Conservation (phyloP, 2,797 vertebrate species). For the Falco berigora region DNA sequence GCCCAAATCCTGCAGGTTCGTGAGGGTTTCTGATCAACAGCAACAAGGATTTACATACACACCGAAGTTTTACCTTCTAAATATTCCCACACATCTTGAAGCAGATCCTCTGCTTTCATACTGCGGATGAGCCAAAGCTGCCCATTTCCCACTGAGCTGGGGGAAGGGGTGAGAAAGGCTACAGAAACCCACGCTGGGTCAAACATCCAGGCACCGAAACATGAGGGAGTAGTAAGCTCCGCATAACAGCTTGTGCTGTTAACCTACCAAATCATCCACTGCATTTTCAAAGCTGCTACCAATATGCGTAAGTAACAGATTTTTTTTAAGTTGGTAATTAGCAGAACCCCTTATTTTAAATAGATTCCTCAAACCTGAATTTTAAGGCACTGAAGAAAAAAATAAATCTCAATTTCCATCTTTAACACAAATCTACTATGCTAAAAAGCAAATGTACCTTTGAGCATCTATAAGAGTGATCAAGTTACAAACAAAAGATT, state of each 20-base stretch:
- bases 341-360: neutral
- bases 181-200: neutral
- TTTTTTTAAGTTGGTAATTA: neutral
- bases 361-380: neutral
- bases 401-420: neutral
- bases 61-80: neutral
- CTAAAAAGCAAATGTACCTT: neutral
- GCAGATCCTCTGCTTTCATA: neutral
- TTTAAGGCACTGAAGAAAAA: neutral
- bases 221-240: neutral
- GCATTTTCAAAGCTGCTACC: neutral
- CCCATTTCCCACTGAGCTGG: neutral
- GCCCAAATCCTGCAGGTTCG: neutral
- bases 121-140: neutral
- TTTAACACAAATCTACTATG: neutral
- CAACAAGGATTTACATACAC: neutral
- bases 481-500: neutral
- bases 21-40: rapidly evolving
- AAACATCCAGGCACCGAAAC: neutral
- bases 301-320: neutral
- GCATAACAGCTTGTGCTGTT: neutral
- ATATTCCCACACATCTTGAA: neutral
- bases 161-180: neutral
- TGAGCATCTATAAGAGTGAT: neutral
- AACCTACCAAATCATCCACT: neutral